phyloP scores from a whole-genome alignment of 2,113 vertebrate genomes.

The Periophthalmus modestus region DNA sequence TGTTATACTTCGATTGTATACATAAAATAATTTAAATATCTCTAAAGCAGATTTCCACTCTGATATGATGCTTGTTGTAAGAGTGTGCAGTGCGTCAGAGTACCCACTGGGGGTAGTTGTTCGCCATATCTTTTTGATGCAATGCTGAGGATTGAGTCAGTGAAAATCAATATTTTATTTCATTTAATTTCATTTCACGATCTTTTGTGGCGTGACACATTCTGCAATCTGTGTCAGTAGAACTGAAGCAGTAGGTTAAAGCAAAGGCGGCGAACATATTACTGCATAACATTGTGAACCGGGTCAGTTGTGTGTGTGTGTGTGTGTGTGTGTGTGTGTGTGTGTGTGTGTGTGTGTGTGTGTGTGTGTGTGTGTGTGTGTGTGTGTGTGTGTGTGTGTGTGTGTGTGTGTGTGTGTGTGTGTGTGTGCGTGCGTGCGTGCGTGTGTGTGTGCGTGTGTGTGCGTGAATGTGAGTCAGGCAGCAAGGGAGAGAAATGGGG shows the following conservation, averaged over 20 bases:
- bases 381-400: neutral
- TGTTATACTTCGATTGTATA: too few relatives aligned
- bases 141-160: neutral
- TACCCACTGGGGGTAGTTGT: conserved; percentile 8
- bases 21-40: neutral
- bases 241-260: conserved; percentile 54
- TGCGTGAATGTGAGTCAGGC: conserved; percentile 18
- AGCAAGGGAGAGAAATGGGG: conserved; percentile 17
- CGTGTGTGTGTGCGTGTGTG: too few relatives aligned
- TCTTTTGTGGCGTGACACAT: conserved; percentile 44
- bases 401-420: too few relatives aligned
- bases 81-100: neutral
- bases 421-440: neutral
- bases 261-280: conserved; percentile 31
- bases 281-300: conserved; percentile 23
- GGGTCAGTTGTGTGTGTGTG: conserved; percentile 1
- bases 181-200: conserved; percentile 45
- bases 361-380: neutral
- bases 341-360: conserved; percentile 1
- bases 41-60: neutral
- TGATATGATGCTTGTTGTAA: neutral
- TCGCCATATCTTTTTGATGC: neutral
- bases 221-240: conserved; percentile 61
- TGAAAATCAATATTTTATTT: conserved; percentile 22
- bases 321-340: too few relatives aligned